phyloP scores from a whole-genome alignment of 2,888 invertebrate genomes.

The Erynnis tages region DNA sequence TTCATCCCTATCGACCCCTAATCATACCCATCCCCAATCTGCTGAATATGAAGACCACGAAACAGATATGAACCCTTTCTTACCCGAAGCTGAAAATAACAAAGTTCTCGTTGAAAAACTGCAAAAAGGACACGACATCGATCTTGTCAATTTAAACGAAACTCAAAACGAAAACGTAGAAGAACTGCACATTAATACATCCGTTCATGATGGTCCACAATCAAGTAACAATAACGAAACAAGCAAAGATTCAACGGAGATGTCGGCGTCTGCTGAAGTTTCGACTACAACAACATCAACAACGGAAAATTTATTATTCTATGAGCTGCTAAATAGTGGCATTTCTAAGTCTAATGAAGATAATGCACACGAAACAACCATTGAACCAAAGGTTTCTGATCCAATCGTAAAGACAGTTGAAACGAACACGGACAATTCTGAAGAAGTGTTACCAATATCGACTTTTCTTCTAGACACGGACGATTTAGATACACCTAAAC shows the following conservation, averaged over 20 bases:
- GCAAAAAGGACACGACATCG: constrained; percentile 79
- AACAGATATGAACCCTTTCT: constrained; percentile 85
- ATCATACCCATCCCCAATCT: constrained; percentile 49
- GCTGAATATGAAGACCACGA: constrained; percentile 67
- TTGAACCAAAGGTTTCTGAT: constrained; percentile 28
- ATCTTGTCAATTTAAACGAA: constrained; percentile 63
- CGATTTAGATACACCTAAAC: constrained; percentile 54
- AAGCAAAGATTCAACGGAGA: constrained; percentile 19
- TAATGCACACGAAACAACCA: constrained; percentile 31
- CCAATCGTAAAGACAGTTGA: constrained; percentile 26
- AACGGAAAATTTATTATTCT: constrained; percentile 35
- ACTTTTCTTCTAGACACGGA: constrained; percentile 69
- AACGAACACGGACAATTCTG: constrained; percentile 30
- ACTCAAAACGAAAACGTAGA: constrained; percentile 69
- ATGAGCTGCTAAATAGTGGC: constrained; percentile 39
- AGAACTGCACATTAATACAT: constrained; percentile 45
- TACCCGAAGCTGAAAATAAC: constrained; percentile 84
- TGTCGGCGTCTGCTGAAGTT: constrained; percentile 25
- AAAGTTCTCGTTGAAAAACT: constrained; percentile 81
- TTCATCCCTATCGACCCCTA: constrained; percentile 44
- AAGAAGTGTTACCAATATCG: constrained; percentile 48
- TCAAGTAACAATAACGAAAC: constrained; percentile 11
- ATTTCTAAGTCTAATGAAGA: constrained; percentile 40
- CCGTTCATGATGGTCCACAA: constrained; percentile 26
- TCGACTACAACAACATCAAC: constrained; percentile 31